Percentiles rank a stretch among this genome's conserved stretches.
These are phyloP conservation scores for Thera britannica DNA, from an alignment of 2,888 invertebrate genomes.

Conservation along the genomic window DNA sequence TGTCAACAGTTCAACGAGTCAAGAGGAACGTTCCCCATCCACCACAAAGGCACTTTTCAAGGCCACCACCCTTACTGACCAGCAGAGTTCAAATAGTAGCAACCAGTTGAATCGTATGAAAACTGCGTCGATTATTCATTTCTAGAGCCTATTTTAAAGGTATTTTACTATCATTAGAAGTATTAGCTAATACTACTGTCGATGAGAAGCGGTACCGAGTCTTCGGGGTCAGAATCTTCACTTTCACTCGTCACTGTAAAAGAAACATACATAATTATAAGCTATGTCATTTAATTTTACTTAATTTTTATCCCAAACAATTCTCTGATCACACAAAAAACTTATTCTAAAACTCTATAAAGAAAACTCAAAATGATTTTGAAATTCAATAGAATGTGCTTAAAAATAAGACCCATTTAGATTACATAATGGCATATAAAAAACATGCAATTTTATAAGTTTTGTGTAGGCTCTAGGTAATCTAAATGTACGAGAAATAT, in stretches of 20 bases:
- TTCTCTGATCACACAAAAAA: no score
- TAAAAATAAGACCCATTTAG: no score
- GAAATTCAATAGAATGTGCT: background rate
- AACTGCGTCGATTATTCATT: background rate
- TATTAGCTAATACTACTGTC: slow-evolving; percentile 41
- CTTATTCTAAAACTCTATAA: no score
- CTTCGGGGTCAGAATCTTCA: slow-evolving; percentile 68
- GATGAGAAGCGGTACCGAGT: slow-evolving; percentile 66
- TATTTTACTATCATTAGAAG: background rate
- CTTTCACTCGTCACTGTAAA: slow-evolving; percentile 73
- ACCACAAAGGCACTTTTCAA: background rate
- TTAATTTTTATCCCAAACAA: no score
- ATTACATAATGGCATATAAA: no score
- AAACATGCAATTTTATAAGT: no score
- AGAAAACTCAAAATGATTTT: background rate
- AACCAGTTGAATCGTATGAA: no score
- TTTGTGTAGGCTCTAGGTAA: no score
- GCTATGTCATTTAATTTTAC: no score
- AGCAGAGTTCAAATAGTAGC: no score
- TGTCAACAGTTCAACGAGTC: no score
- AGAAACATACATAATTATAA: slow-evolving; percentile 33
- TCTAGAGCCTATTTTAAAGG: background rate
- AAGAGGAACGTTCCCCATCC: background rate
- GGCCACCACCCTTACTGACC: background rate
- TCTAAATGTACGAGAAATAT: no score